Evolutionary conservation across 2,888 invertebrate species (phyloP).

Genomic region (Eupelmus urozonus): DNA sequence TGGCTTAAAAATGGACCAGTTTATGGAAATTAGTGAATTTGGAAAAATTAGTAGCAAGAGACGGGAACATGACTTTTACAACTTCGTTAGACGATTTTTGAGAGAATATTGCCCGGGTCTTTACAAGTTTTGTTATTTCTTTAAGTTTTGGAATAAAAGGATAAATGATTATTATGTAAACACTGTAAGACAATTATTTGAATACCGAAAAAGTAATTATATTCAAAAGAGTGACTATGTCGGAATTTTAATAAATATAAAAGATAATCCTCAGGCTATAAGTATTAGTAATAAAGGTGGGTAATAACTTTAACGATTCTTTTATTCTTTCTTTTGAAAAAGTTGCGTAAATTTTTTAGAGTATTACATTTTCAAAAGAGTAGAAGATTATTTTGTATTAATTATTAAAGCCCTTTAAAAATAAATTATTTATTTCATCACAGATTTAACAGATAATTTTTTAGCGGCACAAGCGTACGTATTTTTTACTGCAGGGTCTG

Average conservation of each 20-base stretch:
- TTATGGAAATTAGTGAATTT: conserved; percentile 73
- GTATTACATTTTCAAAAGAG: no score
- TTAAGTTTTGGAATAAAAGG: conserved; percentile 62
- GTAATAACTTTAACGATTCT: background rate
- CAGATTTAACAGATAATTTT: conserved; percentile 69
- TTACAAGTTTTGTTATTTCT: background rate
- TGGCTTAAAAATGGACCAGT: conserved; percentile 74
- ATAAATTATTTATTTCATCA: conserved; percentile 16
- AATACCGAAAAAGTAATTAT: conserved; percentile 70
- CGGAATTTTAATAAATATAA: conserved; percentile 72
- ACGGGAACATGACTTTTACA: conserved; percentile 35
- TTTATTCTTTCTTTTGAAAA: no score
- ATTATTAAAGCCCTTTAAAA: background rate
- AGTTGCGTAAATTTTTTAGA: no score
- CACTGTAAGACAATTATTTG: conserved; percentile 68
- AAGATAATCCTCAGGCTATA: conserved; percentile 24
- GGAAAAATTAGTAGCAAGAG: conserved; percentile 69
- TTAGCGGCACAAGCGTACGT: conserved; percentile 74
- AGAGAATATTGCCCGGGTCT: conserved; percentile 1
- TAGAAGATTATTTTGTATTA: no score
- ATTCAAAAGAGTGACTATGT: conserved; percentile 75
- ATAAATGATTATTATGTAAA: conserved; percentile 66
- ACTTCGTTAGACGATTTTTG: background rate
- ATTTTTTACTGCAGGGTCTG: conserved; percentile 78
- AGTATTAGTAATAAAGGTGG: background rate